Evolutionary conservation across 2,888 invertebrate genomes (phyloP), one percentile per base, ranked within the genome.

Genomic region (Ormyrus labotus): DNA sequence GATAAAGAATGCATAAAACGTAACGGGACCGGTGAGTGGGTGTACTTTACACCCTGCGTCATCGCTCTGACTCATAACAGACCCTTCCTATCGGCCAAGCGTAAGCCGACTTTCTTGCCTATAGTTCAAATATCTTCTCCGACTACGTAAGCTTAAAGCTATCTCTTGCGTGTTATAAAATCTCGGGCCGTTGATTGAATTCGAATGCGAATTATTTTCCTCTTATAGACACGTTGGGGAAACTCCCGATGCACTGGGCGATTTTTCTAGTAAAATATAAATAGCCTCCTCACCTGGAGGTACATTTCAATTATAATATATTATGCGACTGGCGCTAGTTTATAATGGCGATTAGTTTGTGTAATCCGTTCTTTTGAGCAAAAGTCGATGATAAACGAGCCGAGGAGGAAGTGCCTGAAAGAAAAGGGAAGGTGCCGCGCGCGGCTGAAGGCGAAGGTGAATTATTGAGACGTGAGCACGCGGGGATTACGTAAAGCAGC

Each of bases 1-100:
- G 34, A 34, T 60, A 65, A 72, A 63, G 58, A 69, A 64, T 79
- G 68, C 61, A 58, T 57, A 58, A 80, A 77, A 72, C 57, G 47
- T 80, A 80, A 80, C 80, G 76, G 80, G 71, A 13, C 9, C 6
- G 13, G 10, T n/a, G 48, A 60, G 51, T 75, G 10, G 55, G 55
- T 13, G 53, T 67, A 47, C 11, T 61, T 60, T 63, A 51, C 67
- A 58, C 51, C 53, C 47, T 55, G 11, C 51, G 34, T 34, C 34
- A 34, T 34, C 34, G 34, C 34, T 34, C 34, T 34, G 34, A 34
- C 34, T 34, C 34, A 34, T 34, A 4, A 34, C 34, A 34, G 34
- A 34, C 34, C 34, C 34, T 34, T 34, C 34, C 34, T 34, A 34
- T 34, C 34, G 34, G 34, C 34, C 34, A 34, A 34, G 34, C 34